These are phyloP conservation scores for Eulemur coronatus DNA, from an alignment of 2,797 vertebrate genomes.

Conservation along the genomic window DNA sequence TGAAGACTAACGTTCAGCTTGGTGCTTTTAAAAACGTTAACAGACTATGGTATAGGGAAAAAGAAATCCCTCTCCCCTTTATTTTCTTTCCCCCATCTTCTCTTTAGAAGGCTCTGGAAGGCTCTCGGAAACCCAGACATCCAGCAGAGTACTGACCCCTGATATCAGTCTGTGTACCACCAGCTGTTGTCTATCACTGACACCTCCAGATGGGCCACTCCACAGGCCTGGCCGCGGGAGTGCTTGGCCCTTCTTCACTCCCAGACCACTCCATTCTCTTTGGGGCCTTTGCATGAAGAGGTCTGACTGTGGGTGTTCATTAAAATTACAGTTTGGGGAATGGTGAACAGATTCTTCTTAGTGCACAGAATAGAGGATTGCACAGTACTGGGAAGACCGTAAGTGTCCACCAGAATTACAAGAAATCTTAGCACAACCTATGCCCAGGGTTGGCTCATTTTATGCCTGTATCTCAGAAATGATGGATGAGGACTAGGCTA, in stretches of 20 bases:
- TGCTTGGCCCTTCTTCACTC: not conserved
- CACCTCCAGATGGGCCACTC: not conserved
- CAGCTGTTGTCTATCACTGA: no score
- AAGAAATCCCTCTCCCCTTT: not conserved
- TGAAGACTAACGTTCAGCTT: not conserved
- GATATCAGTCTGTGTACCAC: not conserved
- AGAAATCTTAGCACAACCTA: not conserved
- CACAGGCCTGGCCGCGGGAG: rapidly evolving
- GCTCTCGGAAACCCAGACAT: not conserved
- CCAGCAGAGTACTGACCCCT: not conserved
- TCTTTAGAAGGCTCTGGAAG: not conserved
- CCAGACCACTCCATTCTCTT: not conserved
- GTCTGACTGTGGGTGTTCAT: not conserved
- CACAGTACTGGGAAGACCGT: not conserved
- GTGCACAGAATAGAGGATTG: not conserved
- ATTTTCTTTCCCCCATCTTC: not conserved
- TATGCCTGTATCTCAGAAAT: not conserved
- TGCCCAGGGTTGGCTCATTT: not conserved
- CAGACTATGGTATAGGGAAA: not conserved
- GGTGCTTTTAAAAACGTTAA: not conserved
- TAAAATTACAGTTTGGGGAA: not conserved
- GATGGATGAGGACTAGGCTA: not conserved
- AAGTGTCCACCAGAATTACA: not conserved
- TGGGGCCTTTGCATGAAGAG: not conserved
- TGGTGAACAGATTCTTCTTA: not conserved